phyloP scores from a whole-genome alignment of 2,797 vertebrate genomes.

The Enteromius radiatus region DNA sequence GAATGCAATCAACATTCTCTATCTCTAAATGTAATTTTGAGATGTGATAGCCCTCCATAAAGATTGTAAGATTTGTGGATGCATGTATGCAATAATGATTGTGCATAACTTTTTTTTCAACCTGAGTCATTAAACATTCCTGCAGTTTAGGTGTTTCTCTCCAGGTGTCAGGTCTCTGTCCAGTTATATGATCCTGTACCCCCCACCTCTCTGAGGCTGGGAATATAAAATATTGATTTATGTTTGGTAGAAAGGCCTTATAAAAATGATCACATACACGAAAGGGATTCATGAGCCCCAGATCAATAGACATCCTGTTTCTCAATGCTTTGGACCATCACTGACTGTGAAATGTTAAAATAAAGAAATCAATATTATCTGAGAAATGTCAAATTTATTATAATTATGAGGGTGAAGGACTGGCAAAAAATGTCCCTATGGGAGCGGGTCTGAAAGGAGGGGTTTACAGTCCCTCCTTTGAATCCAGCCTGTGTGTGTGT shows the following conservation, averaged over 20 bases:
- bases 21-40: not conserved
- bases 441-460: slow-evolving; percentile 78
- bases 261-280: slow-evolving; percentile 96
- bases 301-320: slow-evolving; percentile 94
- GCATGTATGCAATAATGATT: not conserved
- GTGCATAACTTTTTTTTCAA: not conserved
- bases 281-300: slow-evolving; percentile 91
- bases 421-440: slow-evolving; percentile 84
- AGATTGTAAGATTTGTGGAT: not conserved
- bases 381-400: slow-evolving; percentile 97
- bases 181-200: slow-evolving; percentile 81
- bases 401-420: slow-evolving; percentile 93
- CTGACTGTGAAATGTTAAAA: slow-evolving; percentile 93
- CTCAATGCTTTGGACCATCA: slow-evolving; percentile 90
- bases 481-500: slow-evolving; percentile 63
- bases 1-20: not conserved
- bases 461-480: slow-evolving; percentile 70
- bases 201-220: slow-evolving; percentile 77
- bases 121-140: slow-evolving; percentile 11
- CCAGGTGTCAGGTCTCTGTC: slow-evolving; percentile 90
- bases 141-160: slow-evolving; percentile 22
- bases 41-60: not conserved
- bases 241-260: slow-evolving; percentile 94
- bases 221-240: slow-evolving; percentile 97
- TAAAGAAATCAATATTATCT: slow-evolving; percentile 96